A percentile compares a stretch with the other conserved stretches of the same genome.
Conservation (phyloP, 30 jellyfish, hydroid and myxozoan species). For the Cassiopea xamachana region DNA sequence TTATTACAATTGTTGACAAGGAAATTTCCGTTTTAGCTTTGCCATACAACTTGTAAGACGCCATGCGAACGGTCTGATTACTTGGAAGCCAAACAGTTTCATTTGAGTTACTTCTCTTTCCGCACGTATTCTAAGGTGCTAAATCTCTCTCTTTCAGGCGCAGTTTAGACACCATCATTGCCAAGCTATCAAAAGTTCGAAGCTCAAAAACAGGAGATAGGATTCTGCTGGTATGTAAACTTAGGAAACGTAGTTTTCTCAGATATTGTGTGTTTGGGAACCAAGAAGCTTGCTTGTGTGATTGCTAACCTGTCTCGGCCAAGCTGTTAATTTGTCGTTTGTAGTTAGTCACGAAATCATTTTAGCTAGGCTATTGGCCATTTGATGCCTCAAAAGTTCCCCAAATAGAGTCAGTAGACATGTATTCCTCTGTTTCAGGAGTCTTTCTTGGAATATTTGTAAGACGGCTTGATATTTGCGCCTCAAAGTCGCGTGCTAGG, state of each 20-base stretch:
- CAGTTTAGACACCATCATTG: conserved; percentile 81
- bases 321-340: conserved; percentile 61
- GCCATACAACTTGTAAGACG: conserved; percentile 22
- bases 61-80: conserved; percentile 18
- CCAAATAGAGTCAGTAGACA: not conserved
- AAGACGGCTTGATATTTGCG: not conserved
- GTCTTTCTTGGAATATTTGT: not conserved
- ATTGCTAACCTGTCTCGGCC: conserved; percentile 31
- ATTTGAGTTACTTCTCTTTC: conserved; percentile 9
- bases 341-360: conserved; percentile 60
- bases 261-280: conserved; percentile 15
- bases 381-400: not conserved
- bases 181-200: conserved; percentile 80
- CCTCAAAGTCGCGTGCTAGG: conserved; percentile 3
- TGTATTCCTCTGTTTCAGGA: not conserved
- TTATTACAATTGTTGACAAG: not conserved
- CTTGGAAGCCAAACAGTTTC: conserved; percentile 61
- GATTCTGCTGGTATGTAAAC: conserved; percentile 78
- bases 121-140: conserved; percentile 18
- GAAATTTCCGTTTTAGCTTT: not conserved
- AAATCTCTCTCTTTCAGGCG: conserved; percentile 46
- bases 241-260: not conserved
- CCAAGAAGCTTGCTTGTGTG: conserved; percentile 31
- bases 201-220: conserved; percentile 69
- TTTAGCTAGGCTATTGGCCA: not conserved